Evolutionary conservation across 1,140 invertebrate genomes (phyloP).

Genomic region (Onthophagus taurus): DNA sequence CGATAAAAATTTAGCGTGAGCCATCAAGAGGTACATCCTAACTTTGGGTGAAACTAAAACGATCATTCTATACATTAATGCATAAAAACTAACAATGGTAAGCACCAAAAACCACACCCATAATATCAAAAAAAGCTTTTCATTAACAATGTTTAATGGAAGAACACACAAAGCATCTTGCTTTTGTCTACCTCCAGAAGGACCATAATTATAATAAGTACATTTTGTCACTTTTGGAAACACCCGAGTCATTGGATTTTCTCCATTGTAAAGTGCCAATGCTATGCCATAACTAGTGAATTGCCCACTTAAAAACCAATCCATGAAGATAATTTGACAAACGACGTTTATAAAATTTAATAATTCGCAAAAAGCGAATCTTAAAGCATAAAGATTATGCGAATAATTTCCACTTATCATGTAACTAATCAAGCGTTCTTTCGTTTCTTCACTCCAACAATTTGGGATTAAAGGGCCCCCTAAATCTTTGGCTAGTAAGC

Average conservation of each 20-base stretch:
- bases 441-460: conserved; percentile 44
- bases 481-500: conserved; percentile 42
- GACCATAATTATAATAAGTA: conserved; percentile 53
- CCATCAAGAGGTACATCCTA: conserved; percentile 46
- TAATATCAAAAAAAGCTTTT: conserved; percentile 69
- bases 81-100: conserved; percentile 48
- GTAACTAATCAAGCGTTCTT: conserved; percentile 45
- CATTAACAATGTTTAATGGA: conserved; percentile 68
- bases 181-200: conserved; percentile 48
- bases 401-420: conserved; percentile 44
- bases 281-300: conserved; percentile 61
- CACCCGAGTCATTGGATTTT: conserved; percentile 46
- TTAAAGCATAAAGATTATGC: conserved; percentile 57
- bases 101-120: conserved; percentile 76
- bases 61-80: conserved; percentile 50
- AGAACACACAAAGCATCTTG: conserved; percentile 63
- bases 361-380: conserved; percentile 61
- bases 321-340: conserved; percentile 53
- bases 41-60: conserved; percentile 41
- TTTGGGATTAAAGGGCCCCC: conserved; percentile 42
- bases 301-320: conserved; percentile 64
- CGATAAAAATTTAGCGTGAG: conserved; percentile 42
- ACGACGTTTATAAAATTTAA: conserved; percentile 61
- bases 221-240: conserved; percentile 81
- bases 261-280: conserved; percentile 40